These are phyloP conservation scores for Archegozetes longisetosus DNA, from an alignment of 1,140 invertebrate genomes.

Conservation along the genomic window DNA sequence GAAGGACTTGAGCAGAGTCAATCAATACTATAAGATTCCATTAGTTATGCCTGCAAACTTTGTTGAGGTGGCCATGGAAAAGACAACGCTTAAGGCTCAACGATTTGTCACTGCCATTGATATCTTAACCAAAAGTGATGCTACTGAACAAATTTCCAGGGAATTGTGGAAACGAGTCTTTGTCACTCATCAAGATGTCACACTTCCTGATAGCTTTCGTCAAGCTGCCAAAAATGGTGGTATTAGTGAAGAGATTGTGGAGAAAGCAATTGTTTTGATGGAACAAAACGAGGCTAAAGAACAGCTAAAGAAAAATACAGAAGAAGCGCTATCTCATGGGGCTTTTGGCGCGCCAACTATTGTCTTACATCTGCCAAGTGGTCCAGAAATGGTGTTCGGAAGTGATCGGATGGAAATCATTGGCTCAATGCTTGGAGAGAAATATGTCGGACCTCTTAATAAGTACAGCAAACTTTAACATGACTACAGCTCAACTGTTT, in stretches of 20 bases:
- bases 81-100: conserved; percentile 27
- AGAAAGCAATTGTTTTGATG: too few relatives aligned
- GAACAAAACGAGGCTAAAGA: conserved; percentile 18
- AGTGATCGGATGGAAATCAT: conserved; percentile 30
- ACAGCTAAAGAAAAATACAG: conserved; percentile 31
- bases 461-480: too few relatives aligned
- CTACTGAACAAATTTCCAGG: too few relatives aligned
- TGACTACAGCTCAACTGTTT: too few relatives aligned
- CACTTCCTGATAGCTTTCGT: too few relatives aligned
- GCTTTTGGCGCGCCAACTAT: conserved; percentile 32
- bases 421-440: conserved; percentile 26
- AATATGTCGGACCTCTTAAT: too few relatives aligned
- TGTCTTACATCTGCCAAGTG: conserved; percentile 26
- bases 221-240: too few relatives aligned
- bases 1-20: conserved; percentile 24
- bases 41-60: conserved; percentile 26
- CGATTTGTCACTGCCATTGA: conserved; percentile 31
- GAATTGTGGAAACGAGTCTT: too few relatives aligned
- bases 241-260: too few relatives aligned
- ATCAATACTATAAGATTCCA: conserved; percentile 21
- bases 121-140: too few relatives aligned
- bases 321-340: conserved; percentile 20
- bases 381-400: conserved; percentile 29
- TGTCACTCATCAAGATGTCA: too few relatives aligned
- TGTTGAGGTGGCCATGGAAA: conserved; percentile 23